Base-by-base conservation (phyloP, 64 coral and sea anemone genomes). In the Stichodactyla mertensii region DNA sequence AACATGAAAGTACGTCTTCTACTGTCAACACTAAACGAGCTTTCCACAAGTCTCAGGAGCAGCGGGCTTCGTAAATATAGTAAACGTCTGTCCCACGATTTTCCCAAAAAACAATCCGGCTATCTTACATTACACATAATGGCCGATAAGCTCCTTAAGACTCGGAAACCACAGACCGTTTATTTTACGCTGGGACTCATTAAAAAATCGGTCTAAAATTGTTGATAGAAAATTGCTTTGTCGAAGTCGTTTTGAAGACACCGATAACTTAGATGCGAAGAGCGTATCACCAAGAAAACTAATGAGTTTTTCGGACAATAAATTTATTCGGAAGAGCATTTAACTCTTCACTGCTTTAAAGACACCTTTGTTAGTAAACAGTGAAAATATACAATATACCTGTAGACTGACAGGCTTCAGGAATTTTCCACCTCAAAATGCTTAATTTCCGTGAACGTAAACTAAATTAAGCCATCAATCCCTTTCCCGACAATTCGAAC, bases 121-220 rank as follows among this genome's bases (percentile, higher is more conserved):
- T 74, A 74, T 74, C 69, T 74, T 10, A 74, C 69, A 31, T 74
- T 74, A 28, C 69, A 74, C 69, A 74, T 74, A 74, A 74, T 74
- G 69, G 69, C 69, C 36, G 69, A 74, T 74, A 74, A 74, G 69
- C 69, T 74, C 8, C 69, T 74, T 74, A 74, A 26, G 16, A 74
- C 7, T 2, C 36, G 36, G 69, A 74, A 74, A 74, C 69, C 22
- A 74, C n/a, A 74, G 23, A 28, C 36, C 69, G 69, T 74, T 74
- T 74, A 74, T 31, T 74, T 74, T 74, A 74, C 23, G 23, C 69
- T 74, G 23, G 24, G 24, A 31, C 7, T 74, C 27, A 66, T 66
- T n/a, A n/a, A 10, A 11, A 74, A 74, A 31, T 74, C 69, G 22
- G 69, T 74, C 27, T 74, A 31, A 31, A 31, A 31, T 36, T 74